Evolutionary conservation across 1,140 invertebrate species (phyloP), one percentile per base, ranked within the genome.

Genomic region (Trichonephila clavata): DNA sequence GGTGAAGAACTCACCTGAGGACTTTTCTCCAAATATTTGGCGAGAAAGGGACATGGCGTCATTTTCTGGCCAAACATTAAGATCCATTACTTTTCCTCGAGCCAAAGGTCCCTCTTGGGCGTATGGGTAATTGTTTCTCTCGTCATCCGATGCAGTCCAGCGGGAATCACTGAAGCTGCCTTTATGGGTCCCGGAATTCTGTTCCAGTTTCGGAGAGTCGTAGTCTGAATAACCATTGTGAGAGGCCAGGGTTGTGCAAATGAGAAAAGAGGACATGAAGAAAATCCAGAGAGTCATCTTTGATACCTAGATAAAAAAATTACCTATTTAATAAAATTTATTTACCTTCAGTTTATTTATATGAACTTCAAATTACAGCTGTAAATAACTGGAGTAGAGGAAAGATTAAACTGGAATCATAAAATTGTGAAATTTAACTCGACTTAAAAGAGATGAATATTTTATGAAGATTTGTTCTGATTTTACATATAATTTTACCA

Each of bases 221-320:
- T 39, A 88, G 6, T 88, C 86, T 88, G 86, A 65, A 32, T 86
- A 86, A 20, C 84, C 59, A 32, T 27, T 86, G 60, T 61, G 86
- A 63, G 86, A 63, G 16, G 86, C 61, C 59, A 57, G 59, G 32
- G 61, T 63, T 32, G 86, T 63, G 27, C 32, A 63, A 16, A 43
- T 57, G 24, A 87, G 27, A 16, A 87, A 43, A 18, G 32, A 87
- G 24, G 86, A 86, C 18, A 60, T 57, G 60, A 87, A 18, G n/a
- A 63, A 21, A 20, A 63, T 87, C 59, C 86, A 87, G 24, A 87
- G 27, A 57, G 86, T 63, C 59, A 87, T 60, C 24, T 14, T 60
- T 59, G 57, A 86, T 8, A 60, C 59, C 57, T 60, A 32, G 16
- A 63, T n/a, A n/a, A 86, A 86, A 24, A 86, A 57, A 10, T 14